These are phyloP conservation scores for Drosophila murphyi DNA, from an alignment of 1,140 invertebrate genomes.

Conservation along the genomic window DNA sequence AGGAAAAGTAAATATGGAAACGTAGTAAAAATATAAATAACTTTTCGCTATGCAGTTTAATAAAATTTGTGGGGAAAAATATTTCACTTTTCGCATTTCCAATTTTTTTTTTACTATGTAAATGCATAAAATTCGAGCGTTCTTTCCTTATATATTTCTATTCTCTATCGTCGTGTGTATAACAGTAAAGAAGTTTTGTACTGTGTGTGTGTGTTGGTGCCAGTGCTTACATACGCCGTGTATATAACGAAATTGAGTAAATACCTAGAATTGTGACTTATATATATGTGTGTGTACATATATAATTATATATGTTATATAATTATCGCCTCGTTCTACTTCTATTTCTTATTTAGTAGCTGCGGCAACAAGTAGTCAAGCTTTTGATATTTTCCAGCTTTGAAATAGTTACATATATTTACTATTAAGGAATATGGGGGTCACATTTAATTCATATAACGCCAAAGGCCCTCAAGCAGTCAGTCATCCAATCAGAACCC, in stretches of 20 bases:
- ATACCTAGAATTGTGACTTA: constrained; percentile 30
- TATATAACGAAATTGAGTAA: constrained; percentile 34
- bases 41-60: neutral
- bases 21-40: constrained; percentile 10
- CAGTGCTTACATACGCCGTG: constrained; percentile 8
- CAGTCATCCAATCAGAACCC: neutral
- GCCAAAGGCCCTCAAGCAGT: constrained; percentile 8
- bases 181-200: constrained; percentile 30
- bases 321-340: constrained; percentile 12
- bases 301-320: neutral
- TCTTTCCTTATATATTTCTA: constrained; percentile 22
- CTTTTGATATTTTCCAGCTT: neutral
- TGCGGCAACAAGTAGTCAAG: constrained; percentile 51
- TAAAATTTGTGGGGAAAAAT: constrained; percentile 1
- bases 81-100: constrained; percentile 1
- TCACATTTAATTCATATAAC: constrained; percentile 7
- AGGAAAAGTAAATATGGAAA: constrained; percentile 19
- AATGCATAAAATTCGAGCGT: constrained; percentile 18
- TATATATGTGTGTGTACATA: neutral
- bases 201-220: constrained; percentile 6
- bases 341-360: constrained; percentile 16
- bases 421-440: no score
- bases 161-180: constrained; percentile 34
- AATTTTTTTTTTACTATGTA: constrained; percentile 4
- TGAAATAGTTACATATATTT: constrained; percentile 13